These are phyloP conservation scores for Gibbula magus DNA, from an alignment of 2,888 invertebrate species.

Conservation along the genomic window DNA sequence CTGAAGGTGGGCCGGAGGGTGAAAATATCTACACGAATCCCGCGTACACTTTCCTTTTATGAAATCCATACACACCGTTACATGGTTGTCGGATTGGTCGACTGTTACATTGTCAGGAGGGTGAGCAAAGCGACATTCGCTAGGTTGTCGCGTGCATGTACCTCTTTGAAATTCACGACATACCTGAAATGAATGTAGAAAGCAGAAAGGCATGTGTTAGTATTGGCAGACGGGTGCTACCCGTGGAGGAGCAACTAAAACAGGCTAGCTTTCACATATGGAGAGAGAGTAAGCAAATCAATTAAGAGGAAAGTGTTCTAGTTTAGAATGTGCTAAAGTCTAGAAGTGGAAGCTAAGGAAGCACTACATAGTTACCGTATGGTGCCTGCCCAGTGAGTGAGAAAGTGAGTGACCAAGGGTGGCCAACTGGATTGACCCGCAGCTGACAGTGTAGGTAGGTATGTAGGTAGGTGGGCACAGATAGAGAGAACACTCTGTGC, in stretches of 20 bases:
- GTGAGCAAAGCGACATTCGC: constrained; percentile 99
- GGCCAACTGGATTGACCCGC: no score
- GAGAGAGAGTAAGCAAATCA: constrained; percentile 10
- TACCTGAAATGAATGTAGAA: constrained; percentile 74
- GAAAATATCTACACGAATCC: constrained; percentile 99
- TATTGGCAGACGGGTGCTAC: constrained; percentile 22
- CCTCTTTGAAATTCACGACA: constrained; percentile 99
- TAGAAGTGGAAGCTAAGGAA: not conserved
- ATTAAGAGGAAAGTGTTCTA: constrained; percentile 7
- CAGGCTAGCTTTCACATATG: constrained; percentile 15
- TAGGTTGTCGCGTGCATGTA: constrained; percentile 97
- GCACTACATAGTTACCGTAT: constrained; percentile 14
- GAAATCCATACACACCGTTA: constrained; percentile 99
- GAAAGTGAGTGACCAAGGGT: no score
- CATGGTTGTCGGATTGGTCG: constrained; percentile 94
- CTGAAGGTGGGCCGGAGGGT: constrained; percentile 99
- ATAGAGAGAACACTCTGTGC: no score
- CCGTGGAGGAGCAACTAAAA: not conserved
- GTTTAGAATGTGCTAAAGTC: constrained; percentile 13
- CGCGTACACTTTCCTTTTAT: constrained; percentile 89
- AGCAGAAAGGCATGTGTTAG: constrained; percentile 30
- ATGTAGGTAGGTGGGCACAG: no score
- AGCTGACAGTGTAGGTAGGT: no score
- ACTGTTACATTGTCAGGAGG: constrained; percentile 95
- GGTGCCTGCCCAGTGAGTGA: not conserved